phyloP scores from a whole-genome alignment of 2,888 invertebrate species.

The Agrotis exclamationis region DNA sequence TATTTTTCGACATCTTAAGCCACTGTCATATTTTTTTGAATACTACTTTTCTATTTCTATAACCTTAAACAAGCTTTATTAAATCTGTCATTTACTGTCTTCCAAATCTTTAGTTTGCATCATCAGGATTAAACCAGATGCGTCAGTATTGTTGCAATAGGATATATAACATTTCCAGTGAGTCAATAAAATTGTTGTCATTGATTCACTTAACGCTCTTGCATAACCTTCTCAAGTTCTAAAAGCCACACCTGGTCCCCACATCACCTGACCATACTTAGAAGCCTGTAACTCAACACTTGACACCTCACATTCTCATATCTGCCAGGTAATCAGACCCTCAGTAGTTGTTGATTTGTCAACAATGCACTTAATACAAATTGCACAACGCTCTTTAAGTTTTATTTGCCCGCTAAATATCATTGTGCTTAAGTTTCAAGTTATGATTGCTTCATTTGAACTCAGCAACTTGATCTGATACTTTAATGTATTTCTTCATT shows the following conservation, averaged over 20 bases:
- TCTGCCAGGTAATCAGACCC: conserved; percentile 67
- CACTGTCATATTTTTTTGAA: too few species aligned
- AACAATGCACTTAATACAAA: conserved; percentile 66
- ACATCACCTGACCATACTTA: conserved; percentile 44
- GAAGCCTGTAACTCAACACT: conserved; percentile 56
- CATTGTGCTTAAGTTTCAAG: conserved; percentile 59
- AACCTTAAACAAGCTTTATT: too few species aligned
- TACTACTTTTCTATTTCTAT: too few species aligned
- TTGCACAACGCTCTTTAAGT: conserved; percentile 64
- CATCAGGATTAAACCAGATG: conserved; percentile 6
- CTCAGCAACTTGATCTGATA: conserved; percentile 55
- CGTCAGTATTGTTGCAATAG: conserved; percentile 9
- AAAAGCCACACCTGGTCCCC: conserved; percentile 25
- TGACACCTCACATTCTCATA: conserved; percentile 63
- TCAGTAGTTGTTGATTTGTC: conserved; percentile 74
- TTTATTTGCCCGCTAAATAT: conserved; percentile 63
- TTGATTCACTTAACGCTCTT: conserved; percentile 18
- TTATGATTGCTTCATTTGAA: conserved; percentile 62
- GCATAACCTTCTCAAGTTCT: conserved; percentile 18
- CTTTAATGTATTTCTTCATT: conserved; percentile 61
- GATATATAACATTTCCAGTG: conserved; percentile 5
- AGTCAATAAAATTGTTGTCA: too few species aligned
- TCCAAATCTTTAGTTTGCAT: background rate
- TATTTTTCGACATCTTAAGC: too few species aligned
- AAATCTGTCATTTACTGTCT: too few species aligned